Evolutionary conservation across 2,888 invertebrate species (phyloP), one percentile per base, ranked within the genome.

Genomic region (Tillus elongatus): DNA sequence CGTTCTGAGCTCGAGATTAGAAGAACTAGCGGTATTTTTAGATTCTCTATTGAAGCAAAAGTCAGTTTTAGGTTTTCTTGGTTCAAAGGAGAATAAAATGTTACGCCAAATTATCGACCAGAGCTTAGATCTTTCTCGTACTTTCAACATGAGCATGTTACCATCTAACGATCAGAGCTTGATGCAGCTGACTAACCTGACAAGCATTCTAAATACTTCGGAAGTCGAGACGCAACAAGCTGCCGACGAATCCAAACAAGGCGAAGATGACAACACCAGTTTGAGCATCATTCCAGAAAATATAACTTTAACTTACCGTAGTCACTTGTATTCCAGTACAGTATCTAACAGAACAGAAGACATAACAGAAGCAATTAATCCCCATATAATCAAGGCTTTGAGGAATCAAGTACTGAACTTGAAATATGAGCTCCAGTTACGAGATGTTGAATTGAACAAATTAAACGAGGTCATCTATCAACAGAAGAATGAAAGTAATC

Each of bases 1-100:
- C 37, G 52, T 77, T 38, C 58, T 81, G 29, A 74, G 75, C 13
- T 68, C 66, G 3, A 69, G 79, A 19, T 62, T 81, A 33, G 77
- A 79, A 60, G 80, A 80, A 49, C 60, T 81, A 41, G 75, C 79
- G 1, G 69, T 71, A 50, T 80, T 80, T 54, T 61, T 81, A 46
- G 77, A 79, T 46, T 75, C 77, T 40, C 60, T 81, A 19, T 58
- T 80, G 13, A 71, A 72, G 39, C 73, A 78, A 49, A 76, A 75
- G 68, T 72, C 65, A 52, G 70, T 73, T n/a, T 47, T 72, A 4
- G 71, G 71, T 11, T 65, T 70, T 28, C 49, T 74, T 32, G 72
- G 72, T 1, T 61, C 63, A 2, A 70, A 71, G 39, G 66, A 70
- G 40, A 67, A 70, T n/a, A 61, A 61, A 33, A 67, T 67, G 9